These are phyloP conservation scores for Halichoeres trimaculatus DNA, from an alignment of 2,113 vertebrate species.

Conservation along the genomic window DNA sequence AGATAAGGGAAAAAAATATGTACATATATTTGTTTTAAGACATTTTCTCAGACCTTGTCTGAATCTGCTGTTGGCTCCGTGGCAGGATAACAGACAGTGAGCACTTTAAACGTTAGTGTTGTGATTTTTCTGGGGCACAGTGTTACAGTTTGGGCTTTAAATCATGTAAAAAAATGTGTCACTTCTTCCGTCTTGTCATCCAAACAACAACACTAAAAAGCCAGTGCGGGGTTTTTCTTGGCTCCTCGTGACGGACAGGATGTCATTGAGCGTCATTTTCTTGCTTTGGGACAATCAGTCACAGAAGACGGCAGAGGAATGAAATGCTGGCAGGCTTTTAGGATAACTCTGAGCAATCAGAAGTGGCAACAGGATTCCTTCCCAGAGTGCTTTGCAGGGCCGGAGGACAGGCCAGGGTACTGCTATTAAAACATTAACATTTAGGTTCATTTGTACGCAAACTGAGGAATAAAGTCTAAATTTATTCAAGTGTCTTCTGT, in stretches of 20 bases:
- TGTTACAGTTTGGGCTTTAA: neutral
- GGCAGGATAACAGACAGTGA: neutral
- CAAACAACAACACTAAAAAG: neutral
- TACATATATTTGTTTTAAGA: neutral
- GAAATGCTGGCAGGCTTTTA: slow-evolving; percentile 4
- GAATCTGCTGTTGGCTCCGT: neutral
- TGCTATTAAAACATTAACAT: neutral
- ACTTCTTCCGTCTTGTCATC: neutral
- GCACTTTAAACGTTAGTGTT: neutral
- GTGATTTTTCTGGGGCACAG: no score
- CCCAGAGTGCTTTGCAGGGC: neutral
- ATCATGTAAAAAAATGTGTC: neutral
- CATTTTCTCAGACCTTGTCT: neutral
- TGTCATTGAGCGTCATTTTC: neutral
- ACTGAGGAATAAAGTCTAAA: neutral
- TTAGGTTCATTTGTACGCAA: neutral
- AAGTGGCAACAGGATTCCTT: neutral
- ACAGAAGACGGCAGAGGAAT: neutral
- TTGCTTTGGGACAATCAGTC: slow-evolving; percentile 2
- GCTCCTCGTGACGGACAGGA: neutral
- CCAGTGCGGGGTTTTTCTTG: slow-evolving; percentile 1
- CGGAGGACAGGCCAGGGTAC: neutral
- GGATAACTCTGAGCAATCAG: neutral
- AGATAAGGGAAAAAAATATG: no score
- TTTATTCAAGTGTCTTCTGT: neutral